Percentiles rank a stretch among this genome's conserved stretches.
These are phyloP conservation scores for Cataglyphis livida DNA, from an alignment of 2,888 invertebrate genomes.

Conservation along the genomic window DNA sequence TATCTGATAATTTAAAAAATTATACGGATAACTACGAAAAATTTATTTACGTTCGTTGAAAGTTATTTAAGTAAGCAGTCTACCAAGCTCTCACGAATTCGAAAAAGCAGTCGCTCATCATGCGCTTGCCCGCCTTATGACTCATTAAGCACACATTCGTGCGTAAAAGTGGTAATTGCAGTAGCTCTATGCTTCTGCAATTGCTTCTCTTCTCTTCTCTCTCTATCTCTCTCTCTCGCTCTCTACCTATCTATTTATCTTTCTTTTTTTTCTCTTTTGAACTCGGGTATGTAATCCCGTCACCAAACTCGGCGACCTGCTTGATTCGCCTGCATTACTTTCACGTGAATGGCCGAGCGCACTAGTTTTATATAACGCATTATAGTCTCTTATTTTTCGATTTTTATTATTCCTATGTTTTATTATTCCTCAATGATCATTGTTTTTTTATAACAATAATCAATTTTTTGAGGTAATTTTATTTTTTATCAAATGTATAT, in stretches of 20 bases:
- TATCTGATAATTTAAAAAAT: constrained; percentile 14
- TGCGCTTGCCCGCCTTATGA: neutral
- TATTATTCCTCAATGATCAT: neutral
- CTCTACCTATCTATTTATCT: neutral
- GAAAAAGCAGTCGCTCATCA: neutral
- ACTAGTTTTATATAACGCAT: constrained; percentile 5
- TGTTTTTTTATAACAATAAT: neutral
- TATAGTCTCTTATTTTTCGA: constrained; percentile 29
- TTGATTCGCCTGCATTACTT: constrained; percentile 52
- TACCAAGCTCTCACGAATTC: neutral
- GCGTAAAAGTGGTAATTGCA: constrained; percentile 31
- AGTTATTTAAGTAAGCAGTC: neutral
- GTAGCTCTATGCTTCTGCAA: constrained; percentile 9
- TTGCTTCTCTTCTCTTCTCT: constrained; percentile 15
- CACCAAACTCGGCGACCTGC: constrained; percentile 51
- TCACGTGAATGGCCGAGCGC: constrained; percentile 43
- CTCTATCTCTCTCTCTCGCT: neutral
- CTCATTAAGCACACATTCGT: constrained; percentile 25
- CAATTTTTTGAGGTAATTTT: neutral
- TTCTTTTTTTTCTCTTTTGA: constrained; percentile 15
- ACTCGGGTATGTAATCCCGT: constrained; percentile 50
- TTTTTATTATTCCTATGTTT: neutral
- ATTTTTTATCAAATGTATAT: neutral
- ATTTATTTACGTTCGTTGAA: neutral
- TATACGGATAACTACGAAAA: neutral